Evolutionary conservation across 2,888 invertebrate genomes (phyloP).

Genomic region (Phanerotoma sp.): DNA sequence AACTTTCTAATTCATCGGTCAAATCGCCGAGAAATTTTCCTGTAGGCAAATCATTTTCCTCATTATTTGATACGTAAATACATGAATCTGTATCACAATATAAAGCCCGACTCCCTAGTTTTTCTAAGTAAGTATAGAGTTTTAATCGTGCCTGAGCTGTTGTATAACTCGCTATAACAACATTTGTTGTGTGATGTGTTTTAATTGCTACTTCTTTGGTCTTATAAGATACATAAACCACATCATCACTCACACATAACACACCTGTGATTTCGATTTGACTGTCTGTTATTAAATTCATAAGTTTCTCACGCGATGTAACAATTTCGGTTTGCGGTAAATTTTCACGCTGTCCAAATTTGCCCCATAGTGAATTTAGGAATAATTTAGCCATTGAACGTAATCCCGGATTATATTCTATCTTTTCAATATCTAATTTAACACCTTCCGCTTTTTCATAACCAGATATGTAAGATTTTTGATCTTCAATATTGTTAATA

Average conservation of each 20-base stretch:
- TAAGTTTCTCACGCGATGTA: neutral
- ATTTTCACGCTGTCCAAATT: slow-evolving; percentile 24
- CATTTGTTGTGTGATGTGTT: no score
- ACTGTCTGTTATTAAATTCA: slow-evolving; percentile 7
- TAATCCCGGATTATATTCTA: slow-evolving; percentile 35
- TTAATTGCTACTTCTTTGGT: slow-evolving; percentile 45
- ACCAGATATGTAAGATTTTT: slow-evolving; percentile 20
- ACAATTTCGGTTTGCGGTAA: slow-evolving; percentile 11
- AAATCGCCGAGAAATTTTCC: slow-evolving; percentile 46
- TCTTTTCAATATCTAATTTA: slow-evolving; percentile 30
- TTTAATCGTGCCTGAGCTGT: slow-evolving; percentile 46
- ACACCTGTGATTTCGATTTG: slow-evolving; percentile 30
- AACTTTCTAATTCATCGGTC: no score
- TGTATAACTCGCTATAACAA: no score
- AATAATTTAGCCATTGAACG: slow-evolving; percentile 38
- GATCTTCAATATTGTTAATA: no score
- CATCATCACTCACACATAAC: slow-evolving; percentile 34
- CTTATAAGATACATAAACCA: slow-evolving; percentile 21
- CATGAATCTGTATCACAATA: slow-evolving; percentile 52
- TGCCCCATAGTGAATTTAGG: slow-evolving; percentile 37
- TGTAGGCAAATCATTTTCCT: slow-evolving; percentile 30
- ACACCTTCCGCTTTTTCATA: slow-evolving; percentile 31
- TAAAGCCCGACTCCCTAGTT: slow-evolving; percentile 39
- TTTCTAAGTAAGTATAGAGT: slow-evolving; percentile 44
- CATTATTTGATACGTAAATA: slow-evolving; percentile 36